Evolutionary conservation across 2,888 invertebrate species (phyloP).

Genomic region (Tachina grossa): DNA sequence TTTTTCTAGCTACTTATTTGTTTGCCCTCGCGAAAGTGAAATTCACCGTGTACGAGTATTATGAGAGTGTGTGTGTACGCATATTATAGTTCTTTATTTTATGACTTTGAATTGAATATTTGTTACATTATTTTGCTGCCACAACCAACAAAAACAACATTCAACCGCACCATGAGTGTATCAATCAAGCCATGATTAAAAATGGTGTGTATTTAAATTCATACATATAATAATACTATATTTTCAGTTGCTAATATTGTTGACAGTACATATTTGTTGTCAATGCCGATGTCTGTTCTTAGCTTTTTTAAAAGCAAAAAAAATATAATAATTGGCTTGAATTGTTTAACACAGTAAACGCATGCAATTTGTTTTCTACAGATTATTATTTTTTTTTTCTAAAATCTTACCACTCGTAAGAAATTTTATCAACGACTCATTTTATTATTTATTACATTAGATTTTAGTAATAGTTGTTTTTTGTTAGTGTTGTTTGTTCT

Average conservation of each 20-base stretch:
- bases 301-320: neutral
- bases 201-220: conserved; percentile 56
- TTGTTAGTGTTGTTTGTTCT: conserved; percentile 38
- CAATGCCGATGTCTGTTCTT: neutral
- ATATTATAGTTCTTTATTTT: conserved; percentile 15
- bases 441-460: too few relatives aligned
- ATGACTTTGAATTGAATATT: conserved; percentile 30
- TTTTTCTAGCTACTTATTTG: conserved; percentile 6
- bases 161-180: conserved; percentile 73
- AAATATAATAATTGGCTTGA: conserved; percentile 21
- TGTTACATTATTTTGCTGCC: conserved; percentile 22
- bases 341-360: conserved; percentile 42
- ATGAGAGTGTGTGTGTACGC: neutral
- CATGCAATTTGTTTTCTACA: conserved; percentile 39
- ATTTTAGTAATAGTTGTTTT: conserved; percentile 15
- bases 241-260: conserved; percentile 33
- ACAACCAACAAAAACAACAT: conserved; percentile 65
- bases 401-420: conserved; percentile 23
- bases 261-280: neutral
- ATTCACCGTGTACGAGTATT: conserved; percentile 20
- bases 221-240: conserved; percentile 46
- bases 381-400: conserved; percentile 10
- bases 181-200: conserved; percentile 56
- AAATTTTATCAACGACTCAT: conserved; percentile 1
- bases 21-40: conserved; percentile 19